phyloP scores from a whole-genome alignment of 2,113 vertebrate species.

The Rutilus rutilus region DNA sequence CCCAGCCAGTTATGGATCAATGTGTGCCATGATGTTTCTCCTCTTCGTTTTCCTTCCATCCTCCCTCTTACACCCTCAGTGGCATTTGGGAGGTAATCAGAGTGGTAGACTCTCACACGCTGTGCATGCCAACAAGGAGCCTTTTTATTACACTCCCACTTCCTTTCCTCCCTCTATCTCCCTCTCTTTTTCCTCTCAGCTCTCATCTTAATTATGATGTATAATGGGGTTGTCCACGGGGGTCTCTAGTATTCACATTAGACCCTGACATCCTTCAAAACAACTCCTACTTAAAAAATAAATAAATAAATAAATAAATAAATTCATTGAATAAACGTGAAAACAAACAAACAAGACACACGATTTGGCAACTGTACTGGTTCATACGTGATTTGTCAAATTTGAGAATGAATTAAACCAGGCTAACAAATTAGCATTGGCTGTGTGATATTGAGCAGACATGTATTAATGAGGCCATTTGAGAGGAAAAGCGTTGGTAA shows the following conservation, averaged over 20 bases:
- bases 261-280: constrained; percentile 25
- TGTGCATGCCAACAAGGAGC: constrained; percentile 47
- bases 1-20: constrained; percentile 44
- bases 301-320: too few species aligned
- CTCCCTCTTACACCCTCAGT: constrained; percentile 8
- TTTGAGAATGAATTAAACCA: constrained; percentile 34
- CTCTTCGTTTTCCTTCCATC: constrained; percentile 7
- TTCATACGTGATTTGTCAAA: neutral
- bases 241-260: constrained; percentile 17
- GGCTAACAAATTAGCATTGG: constrained; percentile 1
- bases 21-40: constrained; percentile 43
- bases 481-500: neutral
- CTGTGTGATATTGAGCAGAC: constrained; percentile 12
- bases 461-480: constrained; percentile 50
- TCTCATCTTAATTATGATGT: constrained; percentile 43
- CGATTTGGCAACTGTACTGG: neutral
- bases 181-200: neutral
- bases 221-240: constrained; percentile 30
- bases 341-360: constrained; percentile 5
- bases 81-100: constrained; percentile 49
- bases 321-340: neutral
- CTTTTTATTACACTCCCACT: neutral
- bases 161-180: neutral
- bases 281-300: neutral
- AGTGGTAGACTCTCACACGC: constrained; percentile 15